Evolutionary conservation across 1,140 invertebrate species (phyloP), one percentile per base, ranked within the genome.

Genomic region (Nixonia krombeini): DNA sequence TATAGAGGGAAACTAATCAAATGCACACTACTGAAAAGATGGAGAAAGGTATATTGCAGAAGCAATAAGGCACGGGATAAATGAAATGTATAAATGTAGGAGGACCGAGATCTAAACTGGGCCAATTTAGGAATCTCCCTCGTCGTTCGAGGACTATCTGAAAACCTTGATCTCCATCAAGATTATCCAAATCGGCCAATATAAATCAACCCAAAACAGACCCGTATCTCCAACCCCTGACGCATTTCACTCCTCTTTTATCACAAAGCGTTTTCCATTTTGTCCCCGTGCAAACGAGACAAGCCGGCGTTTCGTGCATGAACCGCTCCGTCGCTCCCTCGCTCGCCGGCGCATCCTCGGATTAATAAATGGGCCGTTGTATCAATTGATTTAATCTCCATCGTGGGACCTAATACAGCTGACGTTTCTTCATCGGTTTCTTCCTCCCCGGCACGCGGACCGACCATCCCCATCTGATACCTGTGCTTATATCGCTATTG

Each of bases 341-440:
- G 58, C 65, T 63, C 62, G 58, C 58, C 58, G 49, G 58, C 65
- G 49, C 58, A 69, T 69, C 63, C 65, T 58, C 65, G 65, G 65
- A 69, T 69, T 69, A 69, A 69, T 62, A 69, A 69, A 69, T 69
- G 65, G 65, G 65, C 58, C 65, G 66, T 63, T 63, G 66, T 69
- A 69, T 69, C 66, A 63, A 69, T 69, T 69, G 66, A 69, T 69
- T 63, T 63, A 69, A 69, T 69, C 66, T 68, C 41, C 47, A 47
- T 42, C 65, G 65, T 68, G 65, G 49, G 65, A 68, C 52, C 23
- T 13, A 21, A 17, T 40, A 18, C 57, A 63, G 57, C 47, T 62
- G 65, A 26, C 53, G 52, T 46, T 66, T 61, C 64, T 61, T 61
- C 52, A 38, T 3, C 26, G 38, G 12, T 57, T 42, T 53, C 58